Evolutionary conservation across 2,113 vertebrate species (phyloP).

Genomic region (Corythaeola cristata): DNA sequence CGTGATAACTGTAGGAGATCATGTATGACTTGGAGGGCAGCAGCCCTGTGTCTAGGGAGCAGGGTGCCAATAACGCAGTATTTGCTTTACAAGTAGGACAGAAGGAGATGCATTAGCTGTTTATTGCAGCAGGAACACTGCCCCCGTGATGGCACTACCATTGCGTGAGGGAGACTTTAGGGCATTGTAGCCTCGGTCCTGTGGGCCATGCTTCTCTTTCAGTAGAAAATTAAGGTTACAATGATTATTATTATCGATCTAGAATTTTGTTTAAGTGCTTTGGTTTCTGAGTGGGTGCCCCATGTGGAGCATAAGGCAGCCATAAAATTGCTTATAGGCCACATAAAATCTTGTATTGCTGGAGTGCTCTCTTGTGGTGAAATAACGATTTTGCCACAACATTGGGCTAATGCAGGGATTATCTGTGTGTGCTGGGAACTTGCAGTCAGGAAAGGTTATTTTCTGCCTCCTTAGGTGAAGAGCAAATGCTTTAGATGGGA

Average conservation of each 20-base stretch:
- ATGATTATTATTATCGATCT: slow-evolving; percentile 38
- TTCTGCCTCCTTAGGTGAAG: slow-evolving; percentile 36
- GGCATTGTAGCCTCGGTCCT: neutral
- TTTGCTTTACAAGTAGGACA: neutral
- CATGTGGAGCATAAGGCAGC: neutral
- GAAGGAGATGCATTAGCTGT: neutral
- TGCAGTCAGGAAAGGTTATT: slow-evolving; percentile 28
- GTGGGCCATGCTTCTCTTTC: neutral
- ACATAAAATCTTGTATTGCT: slow-evolving; percentile 47
- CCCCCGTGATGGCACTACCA: neutral
- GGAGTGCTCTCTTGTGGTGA: slow-evolving; percentile 75
- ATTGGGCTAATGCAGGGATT: neutral
- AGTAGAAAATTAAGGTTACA: slow-evolving; percentile 15
- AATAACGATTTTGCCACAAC: slow-evolving; percentile 33
- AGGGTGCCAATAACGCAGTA: neutral
- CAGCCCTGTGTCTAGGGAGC: neutral
- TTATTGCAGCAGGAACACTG: slow-evolving; percentile 1
- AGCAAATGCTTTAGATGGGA: slow-evolving; percentile 32
- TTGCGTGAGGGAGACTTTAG: neutral
- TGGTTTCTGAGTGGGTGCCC: slow-evolving; percentile 7
- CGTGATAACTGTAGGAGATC: accelerated
- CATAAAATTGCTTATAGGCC: slow-evolving; percentile 1
- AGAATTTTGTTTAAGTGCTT: slow-evolving; percentile 40
- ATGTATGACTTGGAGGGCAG: neutral
- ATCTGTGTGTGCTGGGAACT: neutral